Conservation (phyloP, 2,888 invertebrate species). For the Hirtodrosophila confusa region DNA sequence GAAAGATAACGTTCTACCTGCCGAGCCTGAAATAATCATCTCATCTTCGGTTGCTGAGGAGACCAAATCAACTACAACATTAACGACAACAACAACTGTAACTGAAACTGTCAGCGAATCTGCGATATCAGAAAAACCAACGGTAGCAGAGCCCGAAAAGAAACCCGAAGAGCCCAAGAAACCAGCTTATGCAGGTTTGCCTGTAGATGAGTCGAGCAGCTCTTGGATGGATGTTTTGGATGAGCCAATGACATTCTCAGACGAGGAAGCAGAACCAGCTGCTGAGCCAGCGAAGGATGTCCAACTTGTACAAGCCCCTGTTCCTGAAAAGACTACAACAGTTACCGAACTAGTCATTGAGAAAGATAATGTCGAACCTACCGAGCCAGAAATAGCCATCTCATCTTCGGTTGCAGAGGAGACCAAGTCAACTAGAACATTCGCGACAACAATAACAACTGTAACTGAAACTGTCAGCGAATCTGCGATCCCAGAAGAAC, state of each 20-base stretch:
- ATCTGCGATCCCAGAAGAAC: neutral
- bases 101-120: neutral
- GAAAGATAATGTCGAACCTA: conserved; percentile 1
- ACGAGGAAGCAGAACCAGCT: conserved; percentile 46
- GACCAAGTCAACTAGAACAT: conserved; percentile 8
- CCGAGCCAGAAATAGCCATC: neutral
- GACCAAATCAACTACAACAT: conserved; percentile 3
- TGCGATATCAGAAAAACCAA: neutral
- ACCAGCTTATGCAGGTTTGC: conserved; percentile 65
- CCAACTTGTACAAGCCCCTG: neutral
- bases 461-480: conserved; percentile 10
- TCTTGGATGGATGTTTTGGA: conserved; percentile 78
- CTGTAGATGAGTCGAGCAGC: conserved; percentile 48
- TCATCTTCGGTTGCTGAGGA: conserved; percentile 5
- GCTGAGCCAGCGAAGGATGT: neutral
- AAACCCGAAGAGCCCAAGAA: conserved; percentile 44
- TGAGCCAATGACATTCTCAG: conserved; percentile 80
- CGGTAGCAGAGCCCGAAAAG: conserved; percentile 4
- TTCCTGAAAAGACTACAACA: neutral
- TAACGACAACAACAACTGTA: conserved; percentile 3
- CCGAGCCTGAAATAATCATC: neutral
- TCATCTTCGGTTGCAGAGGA: conserved; percentile 7
- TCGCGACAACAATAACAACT: conserved; percentile 28
- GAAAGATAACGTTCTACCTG: no score
- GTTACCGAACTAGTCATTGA: neutral